These are phyloP conservation scores for Onychorhynchus coronatus DNA, from an alignment of 2,113 vertebrate species.

Conservation along the genomic window DNA sequence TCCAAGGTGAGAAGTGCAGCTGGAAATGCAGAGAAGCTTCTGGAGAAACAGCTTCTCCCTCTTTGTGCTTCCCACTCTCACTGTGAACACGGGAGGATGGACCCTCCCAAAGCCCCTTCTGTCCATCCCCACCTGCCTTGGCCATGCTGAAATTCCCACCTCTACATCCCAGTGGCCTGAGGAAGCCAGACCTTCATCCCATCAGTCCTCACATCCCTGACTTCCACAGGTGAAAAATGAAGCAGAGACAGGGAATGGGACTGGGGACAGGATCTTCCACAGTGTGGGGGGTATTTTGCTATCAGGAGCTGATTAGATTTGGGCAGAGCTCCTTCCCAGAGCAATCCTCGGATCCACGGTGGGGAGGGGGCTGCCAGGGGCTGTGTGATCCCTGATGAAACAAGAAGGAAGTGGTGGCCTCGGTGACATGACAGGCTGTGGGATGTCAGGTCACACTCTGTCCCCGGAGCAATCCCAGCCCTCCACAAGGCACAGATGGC, in stretches of 20 bases:
- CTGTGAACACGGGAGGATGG: not conserved
- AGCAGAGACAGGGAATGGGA: not conserved
- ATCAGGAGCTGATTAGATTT: conserved; percentile 55
- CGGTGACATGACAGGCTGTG: not conserved
- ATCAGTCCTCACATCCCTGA: not conserved
- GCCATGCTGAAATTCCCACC: not conserved
- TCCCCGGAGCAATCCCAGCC: not conserved
- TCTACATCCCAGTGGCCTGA: not conserved
- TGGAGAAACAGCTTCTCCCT: not conserved
- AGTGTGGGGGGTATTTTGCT: not conserved
- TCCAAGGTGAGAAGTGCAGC: not conserved
- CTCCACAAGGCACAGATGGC: conserved; percentile 35
- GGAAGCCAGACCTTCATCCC: not conserved
- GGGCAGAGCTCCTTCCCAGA: conserved; percentile 25
- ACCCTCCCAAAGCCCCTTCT: not conserved
- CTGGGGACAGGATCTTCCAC: not conserved
- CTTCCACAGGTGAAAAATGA: not conserved
- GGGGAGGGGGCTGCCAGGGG: not conserved
- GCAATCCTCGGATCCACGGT: not conserved
- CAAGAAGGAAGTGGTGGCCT: not conserved
- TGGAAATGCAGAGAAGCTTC: not conserved
- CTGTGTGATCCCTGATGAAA: not conserved
- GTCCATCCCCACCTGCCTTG: not conserved
- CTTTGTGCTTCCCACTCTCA: not conserved
- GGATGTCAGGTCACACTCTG: not conserved